These are phyloP conservation scores for Salvelinus fontinalis DNA, from an alignment of 2,113 vertebrate species.

Conservation along the genomic window DNA sequence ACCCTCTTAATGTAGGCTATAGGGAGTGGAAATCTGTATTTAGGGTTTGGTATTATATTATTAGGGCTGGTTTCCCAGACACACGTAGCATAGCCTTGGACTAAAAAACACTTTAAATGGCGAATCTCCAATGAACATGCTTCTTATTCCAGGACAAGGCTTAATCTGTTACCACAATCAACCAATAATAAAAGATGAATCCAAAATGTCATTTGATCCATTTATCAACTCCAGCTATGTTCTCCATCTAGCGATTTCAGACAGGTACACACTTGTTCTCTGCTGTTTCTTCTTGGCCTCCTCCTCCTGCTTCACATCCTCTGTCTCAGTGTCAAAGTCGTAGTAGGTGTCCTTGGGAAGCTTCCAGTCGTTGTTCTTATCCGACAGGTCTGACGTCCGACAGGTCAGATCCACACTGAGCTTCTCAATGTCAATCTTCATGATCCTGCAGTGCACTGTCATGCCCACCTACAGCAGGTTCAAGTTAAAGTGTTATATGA, in stretches of 20 bases:
- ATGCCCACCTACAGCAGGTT: slow-evolving; percentile 79
- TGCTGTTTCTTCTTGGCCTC: slow-evolving; percentile 86
- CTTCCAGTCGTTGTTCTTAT: slow-evolving; percentile 90
- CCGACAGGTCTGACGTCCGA: slow-evolving; percentile 85
- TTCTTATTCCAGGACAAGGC: background rate
- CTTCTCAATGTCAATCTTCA: slow-evolving; percentile 91
- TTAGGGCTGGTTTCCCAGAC: no score
- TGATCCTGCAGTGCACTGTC: slow-evolving; percentile 89
- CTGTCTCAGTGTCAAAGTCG: slow-evolving; percentile 84
- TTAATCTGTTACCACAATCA: background rate
- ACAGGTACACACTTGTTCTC: slow-evolving; percentile 79
- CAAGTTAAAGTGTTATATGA: background rate
- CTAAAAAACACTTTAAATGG: no score
- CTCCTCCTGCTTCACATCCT: slow-evolving; percentile 85
- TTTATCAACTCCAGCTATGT: background rate
- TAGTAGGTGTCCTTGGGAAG: slow-evolving; percentile 89
- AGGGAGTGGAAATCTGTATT: background rate
- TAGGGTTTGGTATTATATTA: no score
- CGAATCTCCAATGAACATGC: no score
- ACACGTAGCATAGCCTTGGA: no score
- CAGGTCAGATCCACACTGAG: slow-evolving; percentile 89
- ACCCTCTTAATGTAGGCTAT: slow-evolving; percentile 88
- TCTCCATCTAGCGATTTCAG: background rate
- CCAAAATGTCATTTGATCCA: background rate
- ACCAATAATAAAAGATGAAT: background rate